These are phyloP conservation scores for Microctonus aethiopoides DNA, from an alignment of 2,888 invertebrate genomes.

Conservation along the genomic window DNA sequence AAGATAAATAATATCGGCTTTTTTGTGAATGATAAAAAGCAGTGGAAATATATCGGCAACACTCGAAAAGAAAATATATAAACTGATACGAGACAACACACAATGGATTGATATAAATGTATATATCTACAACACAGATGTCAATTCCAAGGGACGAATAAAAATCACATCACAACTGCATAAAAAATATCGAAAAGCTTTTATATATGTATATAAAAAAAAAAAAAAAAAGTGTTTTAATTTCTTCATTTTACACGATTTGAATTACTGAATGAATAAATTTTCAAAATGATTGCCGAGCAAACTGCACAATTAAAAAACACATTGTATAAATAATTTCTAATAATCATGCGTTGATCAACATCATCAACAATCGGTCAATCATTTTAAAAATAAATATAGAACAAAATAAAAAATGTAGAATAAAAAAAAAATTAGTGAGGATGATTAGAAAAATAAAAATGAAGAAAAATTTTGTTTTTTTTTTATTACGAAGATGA, in stretches of 20 bases:
- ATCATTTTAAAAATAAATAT: not conserved
- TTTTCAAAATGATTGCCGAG: not conserved
- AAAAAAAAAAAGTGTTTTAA: not conserved
- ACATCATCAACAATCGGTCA: not conserved
- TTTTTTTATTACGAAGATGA: not conserved
- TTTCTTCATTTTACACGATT: not conserved
- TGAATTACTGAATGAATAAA: not conserved
- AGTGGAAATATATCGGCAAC: not conserved
- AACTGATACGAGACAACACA: not conserved
- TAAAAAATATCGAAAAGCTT: not conserved
- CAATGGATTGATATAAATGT: not conserved
- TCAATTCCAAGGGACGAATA: not conserved
- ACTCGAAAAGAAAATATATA: not conserved
- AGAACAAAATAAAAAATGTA: no score
- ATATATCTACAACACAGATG: not conserved
- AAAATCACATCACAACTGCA: not conserved
- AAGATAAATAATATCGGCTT: slow-evolving; percentile 13
- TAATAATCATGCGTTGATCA: not conserved
- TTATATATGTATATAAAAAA: not conserved
- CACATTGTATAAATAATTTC: not conserved
- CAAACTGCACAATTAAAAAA: not conserved
- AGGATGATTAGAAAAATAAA: not conserved
- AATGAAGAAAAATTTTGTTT: not conserved
- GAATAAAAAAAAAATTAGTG: not conserved
- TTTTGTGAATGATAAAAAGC: not conserved